Conservation (phyloP, 1,140 invertebrate species). For the Aphelenchoides avenae region DNA sequence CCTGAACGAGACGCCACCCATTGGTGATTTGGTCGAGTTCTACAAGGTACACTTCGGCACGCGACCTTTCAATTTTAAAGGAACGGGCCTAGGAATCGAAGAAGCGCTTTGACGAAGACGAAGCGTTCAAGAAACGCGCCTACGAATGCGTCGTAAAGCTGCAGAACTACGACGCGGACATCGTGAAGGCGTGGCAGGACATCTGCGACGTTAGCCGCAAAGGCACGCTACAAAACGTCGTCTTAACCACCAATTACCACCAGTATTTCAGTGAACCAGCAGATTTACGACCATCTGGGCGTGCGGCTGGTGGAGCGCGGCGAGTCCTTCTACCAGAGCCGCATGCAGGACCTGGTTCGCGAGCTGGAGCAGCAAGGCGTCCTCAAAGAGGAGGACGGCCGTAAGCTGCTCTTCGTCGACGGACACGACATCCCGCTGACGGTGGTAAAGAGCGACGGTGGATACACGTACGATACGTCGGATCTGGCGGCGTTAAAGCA, state of each 20-base stretch:
- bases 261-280: conserved; percentile 71
- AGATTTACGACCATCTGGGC: conserved; percentile 65
- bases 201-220: conserved; percentile 90
- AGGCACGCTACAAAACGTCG: too few relatives aligned
- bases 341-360: conserved; percentile 79
- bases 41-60: too few relatives aligned
- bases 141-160: conserved; percentile 88
- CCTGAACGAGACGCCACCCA: conserved; percentile 75
- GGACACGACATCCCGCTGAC: conserved; percentile 75
- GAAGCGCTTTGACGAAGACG: conserved; percentile 84
- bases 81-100: conserved; percentile 86
- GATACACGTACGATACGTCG: conserved; percentile 97
- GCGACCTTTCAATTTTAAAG: too few relatives aligned
- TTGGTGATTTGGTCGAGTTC: conserved; percentile 82
- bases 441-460: conserved; percentile 93
- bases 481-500: conserved; percentile 88
- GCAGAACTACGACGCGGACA: conserved; percentile 77
- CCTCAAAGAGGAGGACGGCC: conserved; percentile 81
- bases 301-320: conserved; percentile 75
- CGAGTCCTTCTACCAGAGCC: conserved; percentile 93
- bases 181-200: conserved; percentile 83
- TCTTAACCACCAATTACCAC: too few relatives aligned
- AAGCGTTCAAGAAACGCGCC: conserved; percentile 83
- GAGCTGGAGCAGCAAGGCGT: conserved; percentile 67
- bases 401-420: conserved; percentile 79